A percentile compares a stretch with the other conserved stretches of the same genome.
These are phyloP conservation scores for Cisticola juncidis DNA, from an alignment of 2,113 vertebrate species.

Conservation along the genomic window DNA sequence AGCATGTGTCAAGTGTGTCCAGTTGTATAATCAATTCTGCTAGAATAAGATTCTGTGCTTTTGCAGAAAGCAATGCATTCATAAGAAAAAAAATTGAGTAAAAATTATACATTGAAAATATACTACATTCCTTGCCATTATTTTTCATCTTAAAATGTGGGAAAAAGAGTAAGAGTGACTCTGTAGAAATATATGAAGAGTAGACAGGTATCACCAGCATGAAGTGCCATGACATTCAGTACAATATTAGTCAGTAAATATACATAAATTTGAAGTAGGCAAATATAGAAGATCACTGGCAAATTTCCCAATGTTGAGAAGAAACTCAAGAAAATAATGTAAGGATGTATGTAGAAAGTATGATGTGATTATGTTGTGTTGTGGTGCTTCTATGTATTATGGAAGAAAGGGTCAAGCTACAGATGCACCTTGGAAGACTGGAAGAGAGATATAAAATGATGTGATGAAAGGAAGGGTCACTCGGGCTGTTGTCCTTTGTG, in stretches of 20 bases:
- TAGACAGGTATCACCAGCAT: neutral
- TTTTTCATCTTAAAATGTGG: neutral
- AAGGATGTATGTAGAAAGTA: neutral
- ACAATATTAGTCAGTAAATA: conserved; percentile 28
- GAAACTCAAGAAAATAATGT: neutral
- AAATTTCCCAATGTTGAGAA: neutral
- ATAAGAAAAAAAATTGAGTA: neutral
- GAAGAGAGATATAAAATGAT: neutral
- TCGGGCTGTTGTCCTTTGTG: neutral
- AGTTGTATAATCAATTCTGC: neutral
- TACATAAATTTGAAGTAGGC: neutral
- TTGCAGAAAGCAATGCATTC: neutral
- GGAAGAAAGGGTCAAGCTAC: neutral
- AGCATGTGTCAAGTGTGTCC: neutral
- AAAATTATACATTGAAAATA: neutral
- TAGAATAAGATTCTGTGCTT: neutral
- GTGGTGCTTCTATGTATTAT: neutral
- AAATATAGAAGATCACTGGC: neutral
- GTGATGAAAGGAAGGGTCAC: neutral
- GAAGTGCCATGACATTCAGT: conserved; percentile 8
- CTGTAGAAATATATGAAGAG: neutral
- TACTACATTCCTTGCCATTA: neutral
- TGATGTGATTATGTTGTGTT: neutral
- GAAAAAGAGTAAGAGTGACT: neutral
- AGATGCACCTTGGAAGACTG: neutral